Evolutionary conservation across 30 jellyfish, hydroid and myxozoan genomes (phyloP).

Genomic region (Catostylus mosaicus): DNA sequence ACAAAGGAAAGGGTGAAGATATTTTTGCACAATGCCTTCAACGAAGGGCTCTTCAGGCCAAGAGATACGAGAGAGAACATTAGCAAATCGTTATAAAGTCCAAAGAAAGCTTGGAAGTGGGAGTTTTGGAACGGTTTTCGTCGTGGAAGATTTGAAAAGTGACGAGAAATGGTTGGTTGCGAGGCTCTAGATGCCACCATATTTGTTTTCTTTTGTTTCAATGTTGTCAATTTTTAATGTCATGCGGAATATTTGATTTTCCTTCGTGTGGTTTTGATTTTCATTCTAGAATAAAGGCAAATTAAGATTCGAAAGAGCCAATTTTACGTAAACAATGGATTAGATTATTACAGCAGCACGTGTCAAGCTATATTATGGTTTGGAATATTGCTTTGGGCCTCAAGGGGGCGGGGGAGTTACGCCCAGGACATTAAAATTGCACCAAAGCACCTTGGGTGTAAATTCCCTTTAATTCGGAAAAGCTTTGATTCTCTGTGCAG

Average conservation of each 20-base stretch:
- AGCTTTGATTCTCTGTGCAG: too few relatives aligned
- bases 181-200: background rate
- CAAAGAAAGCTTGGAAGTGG: constrained; percentile 87
- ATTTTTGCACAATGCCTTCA: constrained; percentile 39
- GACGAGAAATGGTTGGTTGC: constrained; percentile 56
- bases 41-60: constrained; percentile 26
- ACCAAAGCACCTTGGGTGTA: too few relatives aligned
- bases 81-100: constrained; percentile 79
- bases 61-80: constrained; percentile 33
- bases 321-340: too few relatives aligned
- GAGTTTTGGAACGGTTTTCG: constrained; percentile 72
- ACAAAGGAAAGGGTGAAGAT: background rate
- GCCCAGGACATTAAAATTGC: too few relatives aligned
- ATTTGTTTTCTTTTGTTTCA: background rate
- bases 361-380: too few relatives aligned
- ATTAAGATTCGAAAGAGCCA: too few relatives aligned
- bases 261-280: background rate
- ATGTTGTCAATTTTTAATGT: background rate
- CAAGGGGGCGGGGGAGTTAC: too few relatives aligned
- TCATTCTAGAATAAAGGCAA: too few relatives aligned
- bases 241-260: background rate
- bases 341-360: too few relatives aligned
- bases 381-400: too few relatives aligned
- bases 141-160: constrained; percentile 70
- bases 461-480: too few relatives aligned